Base-by-base conservation (phyloP, 2,888 invertebrate genomes). In the Drosophila multiciliata region DNA sequence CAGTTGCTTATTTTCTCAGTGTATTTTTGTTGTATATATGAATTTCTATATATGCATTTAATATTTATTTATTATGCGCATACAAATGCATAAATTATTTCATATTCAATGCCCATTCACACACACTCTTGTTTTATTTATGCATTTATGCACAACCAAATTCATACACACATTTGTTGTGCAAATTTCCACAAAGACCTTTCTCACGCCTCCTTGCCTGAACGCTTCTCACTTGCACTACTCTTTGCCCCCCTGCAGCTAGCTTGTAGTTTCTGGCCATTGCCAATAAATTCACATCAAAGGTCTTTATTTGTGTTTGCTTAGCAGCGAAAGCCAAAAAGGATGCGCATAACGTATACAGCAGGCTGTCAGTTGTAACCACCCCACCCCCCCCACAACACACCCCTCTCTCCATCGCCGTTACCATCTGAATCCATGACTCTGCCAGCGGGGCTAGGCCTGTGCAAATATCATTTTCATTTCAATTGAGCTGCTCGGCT, bases 111-210 rank as follows among this genome's bases (percentile, higher is more conserved):
- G 65, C 68, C 66, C 76, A 73, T 73, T 72, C 57, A 53, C 65
- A 64, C 36, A 64, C 36, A 53, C 17, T 12, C 61, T 35, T 69
- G 63, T 57, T 53, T 78, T 83, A 89, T 81, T 83, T 87, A 89
- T 85, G 84, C 77, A 85, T 85, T 76, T 83, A 75, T 80, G 48
- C 70, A 55, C 59, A 62, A 50, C 58, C 70, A 88, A 90, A 91
- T 85, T 90, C 92, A 91, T 92, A 85, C 82, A 89, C 89, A 91
- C 89, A 91, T 91, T 91, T 91, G 91, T 91, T 91, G 91, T 91
- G 91, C 91, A 92, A 91, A 91, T 92, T 91, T 88, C 61, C 57
- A 59, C 40, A 35, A 57, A 72, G 50, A 62, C 81, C 65, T 77
- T 88, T 89, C 89, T 84, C 89, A 89, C 91, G 89, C 84, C 82